A percentile compares a stretch with the other conserved stretches of the same genome.
Conservation (phyloP, 2,113 vertebrate species). For the Sorex araneus region DNA sequence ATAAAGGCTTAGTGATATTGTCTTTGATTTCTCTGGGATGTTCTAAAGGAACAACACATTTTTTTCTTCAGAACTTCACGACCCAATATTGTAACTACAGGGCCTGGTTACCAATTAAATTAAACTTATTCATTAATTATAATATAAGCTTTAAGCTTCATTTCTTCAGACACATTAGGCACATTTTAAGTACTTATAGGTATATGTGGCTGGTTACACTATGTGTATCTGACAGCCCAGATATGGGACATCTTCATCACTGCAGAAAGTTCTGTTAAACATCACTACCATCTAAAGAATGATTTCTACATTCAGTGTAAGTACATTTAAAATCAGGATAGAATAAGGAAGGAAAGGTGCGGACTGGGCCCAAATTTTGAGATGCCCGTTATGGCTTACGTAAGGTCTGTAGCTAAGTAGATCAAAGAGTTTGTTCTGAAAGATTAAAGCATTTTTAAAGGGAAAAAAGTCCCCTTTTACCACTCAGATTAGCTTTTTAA, state of each 20-base stretch:
- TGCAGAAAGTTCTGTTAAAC: no score
- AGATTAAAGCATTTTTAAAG: background rate
- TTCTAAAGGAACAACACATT: slow-evolving; percentile 41
- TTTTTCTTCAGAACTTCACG: slow-evolving; percentile 35
- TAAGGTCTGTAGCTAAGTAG: slow-evolving; percentile 16
- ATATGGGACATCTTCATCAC: background rate
- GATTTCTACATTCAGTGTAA: background rate
- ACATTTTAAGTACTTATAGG: slow-evolving; percentile 32
- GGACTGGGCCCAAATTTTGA: slow-evolving; percentile 1
- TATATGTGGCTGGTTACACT: background rate
- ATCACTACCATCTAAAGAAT: no score
- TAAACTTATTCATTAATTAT: slow-evolving; percentile 45
- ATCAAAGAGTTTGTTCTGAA: slow-evolving; percentile 19
- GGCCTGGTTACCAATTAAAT: slow-evolving; percentile 16
- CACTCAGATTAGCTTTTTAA: slow-evolving; percentile 1
- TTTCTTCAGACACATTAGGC: slow-evolving; percentile 45
- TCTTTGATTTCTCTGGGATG: slow-evolving; percentile 43
- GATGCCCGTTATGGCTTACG: background rate
- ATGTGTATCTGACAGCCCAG: background rate
- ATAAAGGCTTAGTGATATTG: background rate
- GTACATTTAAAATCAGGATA: slow-evolving; percentile 50
- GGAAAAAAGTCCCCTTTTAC: slow-evolving; percentile 14
- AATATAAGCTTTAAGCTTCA: slow-evolving; percentile 41
- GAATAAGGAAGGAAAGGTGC: slow-evolving; percentile 22
- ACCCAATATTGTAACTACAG: background rate